phyloP scores from a whole-genome alignment of 2,113 vertebrate genomes.

The Girardinichthys multiradiatus region DNA sequence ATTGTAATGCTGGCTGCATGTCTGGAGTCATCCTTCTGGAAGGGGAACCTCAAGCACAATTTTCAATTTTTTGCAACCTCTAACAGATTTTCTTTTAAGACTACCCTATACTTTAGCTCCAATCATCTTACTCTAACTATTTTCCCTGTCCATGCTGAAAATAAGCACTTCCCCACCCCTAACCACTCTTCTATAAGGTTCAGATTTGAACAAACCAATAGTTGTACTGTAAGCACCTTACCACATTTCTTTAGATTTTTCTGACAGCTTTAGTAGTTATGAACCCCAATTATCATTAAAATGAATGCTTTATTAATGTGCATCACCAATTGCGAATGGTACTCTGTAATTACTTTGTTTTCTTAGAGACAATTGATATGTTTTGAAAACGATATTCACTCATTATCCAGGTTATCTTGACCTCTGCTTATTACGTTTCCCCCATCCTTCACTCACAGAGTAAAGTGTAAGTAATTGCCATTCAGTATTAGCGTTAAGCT shows the following conservation, averaged over 20 bases:
- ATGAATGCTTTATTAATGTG: conserved; percentile 10
- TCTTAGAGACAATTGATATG: not conserved
- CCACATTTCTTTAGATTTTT: too few species aligned
- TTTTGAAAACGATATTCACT: not conserved
- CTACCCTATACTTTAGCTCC: not conserved
- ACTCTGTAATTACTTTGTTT: not conserved
- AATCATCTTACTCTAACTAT: not conserved
- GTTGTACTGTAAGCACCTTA: not conserved
- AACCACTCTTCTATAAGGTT: not conserved
- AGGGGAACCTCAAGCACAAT: not conserved
- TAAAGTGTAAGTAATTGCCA: conserved; percentile 41
- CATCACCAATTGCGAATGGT: not conserved
- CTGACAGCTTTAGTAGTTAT: too few species aligned
- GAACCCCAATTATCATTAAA: conserved; percentile 16
- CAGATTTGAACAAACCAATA: not conserved
- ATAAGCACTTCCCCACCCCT: not conserved
- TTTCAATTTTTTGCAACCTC: not conserved
- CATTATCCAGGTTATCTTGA: not conserved
- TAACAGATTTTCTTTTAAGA: not conserved
- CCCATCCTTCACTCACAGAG: conserved; percentile 8
- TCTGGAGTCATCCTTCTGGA: not conserved
- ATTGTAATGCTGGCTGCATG: not conserved
- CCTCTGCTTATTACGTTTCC: conserved; percentile 23
- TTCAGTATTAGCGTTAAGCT: conserved; percentile 23
- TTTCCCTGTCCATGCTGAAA: not conserved